Evolutionary conservation across 2,797 vertebrate genomes (phyloP), one percentile per base, ranked within the genome.

Genomic region (Squalus acanthias): DNA sequence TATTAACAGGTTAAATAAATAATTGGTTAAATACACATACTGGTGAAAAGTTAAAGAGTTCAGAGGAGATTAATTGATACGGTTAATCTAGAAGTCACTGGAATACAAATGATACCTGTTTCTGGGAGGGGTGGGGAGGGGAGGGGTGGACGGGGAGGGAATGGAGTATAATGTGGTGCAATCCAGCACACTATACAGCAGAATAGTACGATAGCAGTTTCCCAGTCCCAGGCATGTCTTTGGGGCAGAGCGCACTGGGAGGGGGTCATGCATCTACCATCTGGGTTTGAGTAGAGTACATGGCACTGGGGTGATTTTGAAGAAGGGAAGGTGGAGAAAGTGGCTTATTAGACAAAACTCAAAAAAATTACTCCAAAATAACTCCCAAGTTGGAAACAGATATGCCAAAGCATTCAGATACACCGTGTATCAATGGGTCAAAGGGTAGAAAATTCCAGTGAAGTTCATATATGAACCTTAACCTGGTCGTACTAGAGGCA

Each of bases 1-100:
- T 93, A 93, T 93, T 17, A 69, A 93, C 63, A 93, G 22, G 6
- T 57, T 93, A 93, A 93, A 93, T 69, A 93, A 93, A 93, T 93
- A 93, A 93, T 22, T 46, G 91, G 91, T 67, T 93, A 69, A 93
- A 93, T 69, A 39, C 17, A 92, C 15, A 92, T 5, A 24, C 39
- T n/a, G 17, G 65, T 46, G n/a, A 20, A 46, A 65, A 93, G 4
- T 46, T 82, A 82, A 15, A 82, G 20, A 8, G 6, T 50, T 85
- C 82, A 50, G 79, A 46, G 82, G n/a, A 69, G 63, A 9, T 9
- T 93, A 39, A 93, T 22, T n/a, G 20, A 17, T 69, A 29, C 22
- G 12, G 53, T 60, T 89, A 89, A 89, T 20, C 13, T 0, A n/a
- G n/a, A 57, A 8, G 20, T 46, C 63, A 69, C 17, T 22, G 20